Conservation (phyloP, 2,888 invertebrate species). For the Candidula unifasciata region DNA sequence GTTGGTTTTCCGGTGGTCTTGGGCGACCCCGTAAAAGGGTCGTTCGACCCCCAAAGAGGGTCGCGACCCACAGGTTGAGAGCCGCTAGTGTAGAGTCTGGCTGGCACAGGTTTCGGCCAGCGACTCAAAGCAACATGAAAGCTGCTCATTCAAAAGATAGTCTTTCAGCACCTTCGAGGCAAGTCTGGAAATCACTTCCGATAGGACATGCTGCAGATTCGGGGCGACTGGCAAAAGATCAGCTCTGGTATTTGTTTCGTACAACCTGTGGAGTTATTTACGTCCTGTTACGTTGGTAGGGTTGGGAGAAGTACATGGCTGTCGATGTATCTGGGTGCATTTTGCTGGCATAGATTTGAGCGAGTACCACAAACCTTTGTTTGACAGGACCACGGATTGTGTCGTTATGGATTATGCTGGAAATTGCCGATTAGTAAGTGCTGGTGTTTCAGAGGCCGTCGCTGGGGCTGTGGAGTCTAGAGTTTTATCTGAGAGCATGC, state of each 20-base stretch:
- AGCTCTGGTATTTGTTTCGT: background rate
- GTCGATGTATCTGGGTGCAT: constrained; percentile 4
- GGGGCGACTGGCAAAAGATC: background rate
- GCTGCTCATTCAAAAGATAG: background rate
- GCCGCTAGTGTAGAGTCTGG: no score
- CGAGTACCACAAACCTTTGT: background rate
- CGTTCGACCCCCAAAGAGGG: no score
- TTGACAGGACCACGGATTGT: no score
- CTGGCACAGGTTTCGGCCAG: background rate
- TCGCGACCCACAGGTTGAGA: no score
- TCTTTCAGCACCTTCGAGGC: background rate
- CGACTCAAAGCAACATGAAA: constrained; percentile 30
- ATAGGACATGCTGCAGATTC: background rate
- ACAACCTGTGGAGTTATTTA: background rate
- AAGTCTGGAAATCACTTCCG: constrained; percentile 21
- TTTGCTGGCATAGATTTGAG: background rate
- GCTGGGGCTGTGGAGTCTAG: no score
- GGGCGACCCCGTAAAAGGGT: no score
- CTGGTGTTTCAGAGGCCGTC: no score
- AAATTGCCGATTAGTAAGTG: no score
- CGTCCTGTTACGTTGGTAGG: background rate
- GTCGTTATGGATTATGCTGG: no score
- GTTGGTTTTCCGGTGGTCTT: no score
- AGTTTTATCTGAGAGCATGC: no score
- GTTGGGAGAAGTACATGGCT: background rate